Conservation (phyloP, 2,888 invertebrate species). For the Sipha maydis region DNA sequence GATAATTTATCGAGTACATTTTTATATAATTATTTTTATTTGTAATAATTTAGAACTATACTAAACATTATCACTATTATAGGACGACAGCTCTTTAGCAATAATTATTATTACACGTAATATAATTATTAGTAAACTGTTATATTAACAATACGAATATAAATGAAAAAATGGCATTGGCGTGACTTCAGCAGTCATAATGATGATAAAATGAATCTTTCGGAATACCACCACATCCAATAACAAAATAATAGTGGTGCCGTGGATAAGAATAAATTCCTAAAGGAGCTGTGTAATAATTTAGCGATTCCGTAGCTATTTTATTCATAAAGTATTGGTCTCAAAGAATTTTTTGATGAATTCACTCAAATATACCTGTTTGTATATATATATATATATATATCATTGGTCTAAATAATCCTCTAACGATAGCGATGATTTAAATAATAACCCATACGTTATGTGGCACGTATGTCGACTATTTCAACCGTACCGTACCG, state of each 20-base stretch:
- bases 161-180: no score
- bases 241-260: neutral
- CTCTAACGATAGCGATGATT: neutral
- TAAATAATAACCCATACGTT: constrained; percentile 1
- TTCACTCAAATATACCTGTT: neutral
- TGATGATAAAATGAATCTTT: neutral
- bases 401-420: no score
- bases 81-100: no score
- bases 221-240: neutral
- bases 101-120: neutral
- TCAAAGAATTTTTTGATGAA: neutral
- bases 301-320: neutral
- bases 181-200: neutral
- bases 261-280: neutral
- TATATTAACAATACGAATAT: no score
- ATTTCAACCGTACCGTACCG: neutral
- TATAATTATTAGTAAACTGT: neutral
- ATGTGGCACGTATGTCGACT: neutral
- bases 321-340: constrained; percentile 10
- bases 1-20: neutral
- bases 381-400: neutral
- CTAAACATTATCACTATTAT: neutral
- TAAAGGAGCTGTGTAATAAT: neutral
- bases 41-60: no score
- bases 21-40: no score